Base-by-base conservation (phyloP, 92 coral and sea anemone genomes). In the Heteractis magnifica region DNA sequence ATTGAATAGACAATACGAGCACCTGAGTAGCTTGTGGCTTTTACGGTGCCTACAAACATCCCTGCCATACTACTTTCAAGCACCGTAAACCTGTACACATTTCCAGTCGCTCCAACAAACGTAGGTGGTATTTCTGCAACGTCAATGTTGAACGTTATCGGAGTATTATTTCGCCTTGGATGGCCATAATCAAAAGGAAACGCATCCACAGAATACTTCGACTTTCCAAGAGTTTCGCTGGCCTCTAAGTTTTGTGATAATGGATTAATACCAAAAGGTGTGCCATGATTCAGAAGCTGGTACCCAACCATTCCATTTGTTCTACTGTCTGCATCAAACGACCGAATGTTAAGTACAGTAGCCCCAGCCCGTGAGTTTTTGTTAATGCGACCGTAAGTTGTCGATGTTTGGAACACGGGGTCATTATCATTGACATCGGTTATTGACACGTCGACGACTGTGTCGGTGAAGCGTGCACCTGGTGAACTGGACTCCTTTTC, bases 181-280 rank as follows among this genome's bases (percentile, higher is more conserved):
- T 86, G 79, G 4, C 98, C 98, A 56, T 88, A 88, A 76, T 95
- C 98, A 71, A 85, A 95, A 1, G 97, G 84, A 72, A 8, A 51
- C 41, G 90, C 70, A 6, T 89, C 79, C 8, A 90, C 79, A 0
- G 87, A 78, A 79, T 90, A 95, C 65, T 82, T 87, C 3, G 55
- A 56, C 64, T 90, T 87, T 16, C 80, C 84, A 10, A 91, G 89
- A 1, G 62, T 81, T 14, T 93, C 94, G 18, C 79, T 81, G 23
- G 84, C 90, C 71, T 91, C 93, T 58, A 94, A 75, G 20, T 52
- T 73, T 68, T 87, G 88, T 26, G 88, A 82, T 41, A 83, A 20
- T 0, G 98, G 98, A 77, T 94, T 89, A 10, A 94, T 64, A 5
- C 88, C 91, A 34, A 91, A 87, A 11, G 94, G 94, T 18, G 77